Evolutionary conservation across 2,888 invertebrate genomes (phyloP).

Genomic region (Tinea semifulvella): DNA sequence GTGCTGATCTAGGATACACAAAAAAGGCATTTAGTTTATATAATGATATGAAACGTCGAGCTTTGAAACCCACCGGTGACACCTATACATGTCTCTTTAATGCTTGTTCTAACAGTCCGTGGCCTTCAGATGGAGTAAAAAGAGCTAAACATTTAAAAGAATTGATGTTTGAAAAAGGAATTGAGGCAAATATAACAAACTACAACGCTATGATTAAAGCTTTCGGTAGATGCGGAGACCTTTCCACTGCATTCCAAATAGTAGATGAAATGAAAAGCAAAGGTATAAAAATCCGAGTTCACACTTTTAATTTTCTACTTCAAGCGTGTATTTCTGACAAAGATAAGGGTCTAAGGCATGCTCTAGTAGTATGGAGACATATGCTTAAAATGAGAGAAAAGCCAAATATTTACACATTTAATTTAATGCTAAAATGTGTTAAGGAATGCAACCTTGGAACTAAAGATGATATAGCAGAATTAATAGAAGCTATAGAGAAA

Average conservation of each 20-base stretch:
- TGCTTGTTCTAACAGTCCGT: constrained; percentile 85
- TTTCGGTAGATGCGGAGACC: constrained; percentile 84
- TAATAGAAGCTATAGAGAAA: constrained; percentile 41
- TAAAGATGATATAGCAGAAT: constrained; percentile 61
- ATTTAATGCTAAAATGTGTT: constrained; percentile 80
- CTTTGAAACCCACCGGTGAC: constrained; percentile 71
- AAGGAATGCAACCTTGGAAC: constrained; percentile 85
- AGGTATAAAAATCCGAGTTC: constrained; percentile 66
- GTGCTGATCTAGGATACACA: constrained; percentile 84
- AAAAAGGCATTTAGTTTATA: constrained; percentile 86
- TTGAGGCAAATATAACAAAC: constrained; percentile 76
- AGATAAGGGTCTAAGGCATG: constrained; percentile 82
- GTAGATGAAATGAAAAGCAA: constrained; percentile 85
- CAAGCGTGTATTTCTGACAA: constrained; percentile 86
- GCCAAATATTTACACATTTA: constrained; percentile 80
- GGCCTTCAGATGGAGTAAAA: constrained; percentile 72
- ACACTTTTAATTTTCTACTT: constrained; percentile 81
- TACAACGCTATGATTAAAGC: constrained; percentile 93
- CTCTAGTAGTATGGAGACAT: constrained; percentile 86
- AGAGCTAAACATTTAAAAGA: constrained; percentile 72
- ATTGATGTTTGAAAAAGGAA: constrained; percentile 73
- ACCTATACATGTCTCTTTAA: constrained; percentile 89
- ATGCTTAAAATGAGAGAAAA: constrained; percentile 71
- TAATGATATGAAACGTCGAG: constrained; percentile 82
- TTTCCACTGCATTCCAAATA: constrained; percentile 78